Evolutionary conservation across 2,888 invertebrate species (phyloP).

Genomic region (Eupelmus urozonus): DNA sequence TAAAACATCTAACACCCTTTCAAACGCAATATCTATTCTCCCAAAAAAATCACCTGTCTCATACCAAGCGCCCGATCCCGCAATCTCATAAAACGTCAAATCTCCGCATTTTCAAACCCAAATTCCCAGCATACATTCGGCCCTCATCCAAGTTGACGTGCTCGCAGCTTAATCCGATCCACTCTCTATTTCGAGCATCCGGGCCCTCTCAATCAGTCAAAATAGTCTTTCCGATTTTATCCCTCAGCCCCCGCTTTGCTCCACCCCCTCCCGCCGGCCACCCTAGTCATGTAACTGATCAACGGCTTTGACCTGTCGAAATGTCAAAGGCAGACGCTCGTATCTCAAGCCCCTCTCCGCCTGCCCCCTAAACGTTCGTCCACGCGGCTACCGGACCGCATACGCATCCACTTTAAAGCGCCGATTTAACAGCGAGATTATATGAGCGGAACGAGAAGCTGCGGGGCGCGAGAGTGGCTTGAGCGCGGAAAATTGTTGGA

Average conservation of each 20-base stretch:
- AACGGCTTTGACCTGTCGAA: conserved; percentile 53
- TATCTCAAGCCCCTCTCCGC: conserved; percentile 45
- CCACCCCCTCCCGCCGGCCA: not conserved
- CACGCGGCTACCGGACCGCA: no score
- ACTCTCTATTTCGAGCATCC: not conserved
- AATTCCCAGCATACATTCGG: not conserved
- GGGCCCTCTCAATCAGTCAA: conserved; percentile 20
- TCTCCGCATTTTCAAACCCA: no score
- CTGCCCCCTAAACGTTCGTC: no score
- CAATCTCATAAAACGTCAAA: no score
- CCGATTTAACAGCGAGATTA: conserved; percentile 44
- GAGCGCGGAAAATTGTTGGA: no score
- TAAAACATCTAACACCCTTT: no score
- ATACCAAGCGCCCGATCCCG: no score
- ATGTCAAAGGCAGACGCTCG: conserved; percentile 56
- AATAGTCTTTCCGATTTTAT: conserved; percentile 32
- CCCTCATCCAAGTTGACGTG: not conserved
- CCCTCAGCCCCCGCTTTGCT: not conserved
- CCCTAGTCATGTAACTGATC: conserved; percentile 51
- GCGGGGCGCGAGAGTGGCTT: not conserved
- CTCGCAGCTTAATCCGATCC: not conserved
- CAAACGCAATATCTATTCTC: no score
- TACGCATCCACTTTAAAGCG: conserved; percentile 31
- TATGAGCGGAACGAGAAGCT: no score
- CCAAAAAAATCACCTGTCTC: no score